phyloP scores from a whole-genome alignment of 2,113 vertebrate genomes.

The Genyomyrus donnyi region DNA sequence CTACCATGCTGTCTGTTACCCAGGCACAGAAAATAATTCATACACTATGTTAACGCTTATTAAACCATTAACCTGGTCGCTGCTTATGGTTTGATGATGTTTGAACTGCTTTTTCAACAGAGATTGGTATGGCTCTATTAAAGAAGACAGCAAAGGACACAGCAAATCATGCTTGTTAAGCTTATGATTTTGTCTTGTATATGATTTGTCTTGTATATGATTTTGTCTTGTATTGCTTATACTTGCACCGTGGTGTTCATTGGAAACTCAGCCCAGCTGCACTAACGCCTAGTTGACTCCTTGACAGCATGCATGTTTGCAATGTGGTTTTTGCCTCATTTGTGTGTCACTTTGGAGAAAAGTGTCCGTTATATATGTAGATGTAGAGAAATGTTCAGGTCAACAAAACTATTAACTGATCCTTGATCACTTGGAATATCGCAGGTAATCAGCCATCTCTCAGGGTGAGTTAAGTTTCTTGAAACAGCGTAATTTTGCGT shows the following conservation, averaged over 20 bases:
- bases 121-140: background rate
- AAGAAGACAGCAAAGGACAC: background rate
- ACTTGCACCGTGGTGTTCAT: background rate
- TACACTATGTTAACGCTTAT: background rate
- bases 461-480: background rate
- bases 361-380: background rate
- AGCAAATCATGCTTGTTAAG: background rate
- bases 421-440: background rate
- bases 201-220: background rate
- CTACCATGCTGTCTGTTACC: background rate
- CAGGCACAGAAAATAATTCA: background rate
- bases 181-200: background rate
- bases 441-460: background rate
- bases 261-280: background rate
- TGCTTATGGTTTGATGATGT: background rate
- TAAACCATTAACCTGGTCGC: background rate
- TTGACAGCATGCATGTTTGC: background rate
- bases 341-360: background rate
- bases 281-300: background rate
- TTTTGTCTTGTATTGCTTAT: background rate
- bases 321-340: background rate
- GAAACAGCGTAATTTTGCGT: background rate
- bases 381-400: background rate
- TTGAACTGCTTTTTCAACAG: background rate
- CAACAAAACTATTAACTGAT: background rate